These are phyloP conservation scores for Scytalopus superciliaris DNA, from an alignment of 2,113 vertebrate genomes.

Conservation along the genomic window DNA sequence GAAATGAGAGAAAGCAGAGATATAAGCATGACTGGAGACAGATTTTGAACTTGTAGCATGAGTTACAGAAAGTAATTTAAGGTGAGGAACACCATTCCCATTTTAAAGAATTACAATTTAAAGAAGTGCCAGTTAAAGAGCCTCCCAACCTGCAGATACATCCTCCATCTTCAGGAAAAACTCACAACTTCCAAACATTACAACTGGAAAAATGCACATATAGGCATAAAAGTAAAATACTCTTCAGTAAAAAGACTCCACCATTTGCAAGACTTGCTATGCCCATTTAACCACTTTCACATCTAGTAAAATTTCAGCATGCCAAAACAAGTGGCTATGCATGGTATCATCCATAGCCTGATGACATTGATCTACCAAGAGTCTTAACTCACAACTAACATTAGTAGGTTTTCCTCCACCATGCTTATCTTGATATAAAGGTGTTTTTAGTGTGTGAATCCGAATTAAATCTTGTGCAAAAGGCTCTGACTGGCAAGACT, in stretches of 20 bases:
- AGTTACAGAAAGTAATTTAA: neutral
- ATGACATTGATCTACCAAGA: neutral
- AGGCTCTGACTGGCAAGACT: neutral
- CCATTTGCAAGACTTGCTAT: neutral
- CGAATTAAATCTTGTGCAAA: neutral
- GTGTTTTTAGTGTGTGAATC: neutral
- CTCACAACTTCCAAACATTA: neutral
- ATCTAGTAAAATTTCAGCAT: neutral
- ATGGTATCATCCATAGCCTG: neutral
- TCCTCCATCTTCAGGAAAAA: neutral
- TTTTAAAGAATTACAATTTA: neutral
- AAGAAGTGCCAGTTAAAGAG: neutral
- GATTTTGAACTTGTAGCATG: neutral
- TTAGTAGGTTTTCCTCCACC: neutral
- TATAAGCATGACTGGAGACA: neutral
- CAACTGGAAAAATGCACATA: neutral
- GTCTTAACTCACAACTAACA: neutral
- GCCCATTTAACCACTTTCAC: fast-evolving
- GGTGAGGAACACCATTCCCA: neutral
- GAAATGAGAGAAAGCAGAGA: neutral
- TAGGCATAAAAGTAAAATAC: neutral
- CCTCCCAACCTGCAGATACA: neutral
- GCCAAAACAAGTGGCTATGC: neutral
- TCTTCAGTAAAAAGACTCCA: neutral
- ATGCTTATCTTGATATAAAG: neutral